Percentiles rank a stretch among this genome's conserved stretches.
Evolutionary conservation across 2,113 vertebrate genomes (phyloP).

Genomic region (Peromyscus californicus): DNA sequence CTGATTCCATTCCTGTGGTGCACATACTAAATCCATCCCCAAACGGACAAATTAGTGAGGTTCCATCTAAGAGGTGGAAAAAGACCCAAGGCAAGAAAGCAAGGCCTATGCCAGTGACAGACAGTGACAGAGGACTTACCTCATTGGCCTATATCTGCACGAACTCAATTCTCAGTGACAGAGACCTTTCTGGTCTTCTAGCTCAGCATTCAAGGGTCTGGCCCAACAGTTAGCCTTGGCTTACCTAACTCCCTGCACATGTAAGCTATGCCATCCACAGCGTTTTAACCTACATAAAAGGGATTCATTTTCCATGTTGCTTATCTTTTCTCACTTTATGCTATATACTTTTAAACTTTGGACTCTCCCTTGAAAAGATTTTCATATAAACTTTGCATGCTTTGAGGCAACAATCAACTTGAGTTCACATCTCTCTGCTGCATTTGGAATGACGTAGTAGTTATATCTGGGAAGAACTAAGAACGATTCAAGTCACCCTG

Average conservation of each 20-base stretch:
- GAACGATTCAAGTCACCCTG: neutral
- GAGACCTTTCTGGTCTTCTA: neutral
- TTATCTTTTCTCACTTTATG: neutral
- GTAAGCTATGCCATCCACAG: neutral
- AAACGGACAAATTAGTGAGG: slow-evolving; percentile 82
- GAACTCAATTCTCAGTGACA: neutral
- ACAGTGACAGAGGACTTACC: neutral
- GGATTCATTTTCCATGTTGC: neutral
- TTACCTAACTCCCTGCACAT: neutral
- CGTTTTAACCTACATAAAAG: slow-evolving; percentile 19
- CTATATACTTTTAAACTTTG: neutral
- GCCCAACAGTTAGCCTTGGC: neutral
- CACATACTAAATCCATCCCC: slow-evolving; percentile 83
- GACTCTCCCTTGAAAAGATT: neutral
- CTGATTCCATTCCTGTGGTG: slow-evolving; percentile 84
- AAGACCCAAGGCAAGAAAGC: slow-evolving; percentile 34
- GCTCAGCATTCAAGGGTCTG: neutral
- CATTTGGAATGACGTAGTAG: neutral
- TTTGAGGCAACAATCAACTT: neutral
- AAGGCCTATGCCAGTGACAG: neutral
- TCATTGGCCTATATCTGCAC: neutral
- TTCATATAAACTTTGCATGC: neutral
- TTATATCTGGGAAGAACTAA: neutral
- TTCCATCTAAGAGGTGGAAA: slow-evolving; percentile 37
- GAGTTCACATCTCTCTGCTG: neutral